Evolutionary conservation across 2,888 invertebrate species (phyloP), one percentile per base, ranked within the genome.

Genomic region (Hemistola chrysoprasaria): DNA sequence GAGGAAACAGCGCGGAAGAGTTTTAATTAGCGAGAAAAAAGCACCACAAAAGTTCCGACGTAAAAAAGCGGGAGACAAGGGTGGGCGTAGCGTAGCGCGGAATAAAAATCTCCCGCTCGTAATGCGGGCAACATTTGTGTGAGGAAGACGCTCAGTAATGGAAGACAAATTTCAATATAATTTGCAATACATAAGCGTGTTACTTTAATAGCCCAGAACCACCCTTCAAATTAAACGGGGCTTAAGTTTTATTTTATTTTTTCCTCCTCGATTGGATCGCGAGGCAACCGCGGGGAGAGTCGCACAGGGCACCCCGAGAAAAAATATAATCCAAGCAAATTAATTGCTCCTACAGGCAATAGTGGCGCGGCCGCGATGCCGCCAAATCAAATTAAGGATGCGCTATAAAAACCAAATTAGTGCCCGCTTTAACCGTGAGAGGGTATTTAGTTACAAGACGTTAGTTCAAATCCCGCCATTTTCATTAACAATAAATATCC

Each of bases 111-210:
- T 81, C 81, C 85, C 84, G 81, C 71, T 74, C 85, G 81, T 86
- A 87, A 86, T 83, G 84, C 87, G 87, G 87, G 82, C 83, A 86
- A 86, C 88, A 88, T 88, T 88, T 88, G 88, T 87, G 87, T 87
- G 80, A 87, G 86, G 85, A 87, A 88, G 85, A 79, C 79, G 79
- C 82, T 78, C 81, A 78, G 87, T 87, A 88, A 88, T 88, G 86
- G 88, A 88, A 88, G 88, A 88, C 88, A 88, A 88, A 88, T 88
- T 88, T 89, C 89, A 88, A 90, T 89, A 89, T 89, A 88, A 90
- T 90, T 90, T 90, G 87, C 88, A 89, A 88, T 90, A 90, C 89
- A 89, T 90, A 90, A 88, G 89, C 89, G 90, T 90, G 87, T 88
- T 89, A 90, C 87, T 88, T 90, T 90, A 90, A 90, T 89, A 90